Evolutionary conservation across 2,797 vertebrate genomes (phyloP).

Genomic region (Enteromius argenteus): DNA sequence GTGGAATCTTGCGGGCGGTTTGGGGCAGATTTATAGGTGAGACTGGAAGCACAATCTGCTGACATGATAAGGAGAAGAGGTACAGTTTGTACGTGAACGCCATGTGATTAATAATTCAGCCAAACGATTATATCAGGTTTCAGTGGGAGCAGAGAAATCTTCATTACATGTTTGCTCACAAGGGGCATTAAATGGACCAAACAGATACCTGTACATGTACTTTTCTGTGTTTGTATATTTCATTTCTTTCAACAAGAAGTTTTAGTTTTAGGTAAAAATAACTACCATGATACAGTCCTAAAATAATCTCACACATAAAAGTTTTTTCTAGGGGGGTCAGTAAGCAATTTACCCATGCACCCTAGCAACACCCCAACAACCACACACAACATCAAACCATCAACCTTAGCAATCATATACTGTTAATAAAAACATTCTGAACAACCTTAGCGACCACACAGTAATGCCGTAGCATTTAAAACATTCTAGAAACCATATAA

Average conservation of each 20-base stretch:
- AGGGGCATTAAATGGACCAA: not conserved
- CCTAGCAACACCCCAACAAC: not conserved
- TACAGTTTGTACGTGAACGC: not conserved
- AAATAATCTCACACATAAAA: not conserved
- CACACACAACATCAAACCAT: not conserved
- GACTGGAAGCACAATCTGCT: conserved; percentile 2
- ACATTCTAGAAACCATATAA: not conserved
- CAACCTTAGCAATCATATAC: not conserved
- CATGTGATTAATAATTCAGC: conserved; percentile 3
- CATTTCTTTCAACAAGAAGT: not conserved
- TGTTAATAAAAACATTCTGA: not conserved
- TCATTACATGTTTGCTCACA: not conserved
- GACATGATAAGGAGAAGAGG: not conserved
- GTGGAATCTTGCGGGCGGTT: conserved; percentile 11
- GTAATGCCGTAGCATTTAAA: not conserved
- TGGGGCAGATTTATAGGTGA: conserved; percentile 4
- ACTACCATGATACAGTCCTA: not conserved
- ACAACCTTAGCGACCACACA: not conserved
- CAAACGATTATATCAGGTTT: not conserved
- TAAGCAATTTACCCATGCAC: not conserved
- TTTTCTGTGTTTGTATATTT: not conserved
- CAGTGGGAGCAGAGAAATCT: not conserved
- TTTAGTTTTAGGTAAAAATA: not conserved
- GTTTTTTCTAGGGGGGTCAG: not conserved
- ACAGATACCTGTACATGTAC: not conserved